Base-by-base conservation (phyloP, 2,888 invertebrate species). In the Microdon myrmicae region DNA sequence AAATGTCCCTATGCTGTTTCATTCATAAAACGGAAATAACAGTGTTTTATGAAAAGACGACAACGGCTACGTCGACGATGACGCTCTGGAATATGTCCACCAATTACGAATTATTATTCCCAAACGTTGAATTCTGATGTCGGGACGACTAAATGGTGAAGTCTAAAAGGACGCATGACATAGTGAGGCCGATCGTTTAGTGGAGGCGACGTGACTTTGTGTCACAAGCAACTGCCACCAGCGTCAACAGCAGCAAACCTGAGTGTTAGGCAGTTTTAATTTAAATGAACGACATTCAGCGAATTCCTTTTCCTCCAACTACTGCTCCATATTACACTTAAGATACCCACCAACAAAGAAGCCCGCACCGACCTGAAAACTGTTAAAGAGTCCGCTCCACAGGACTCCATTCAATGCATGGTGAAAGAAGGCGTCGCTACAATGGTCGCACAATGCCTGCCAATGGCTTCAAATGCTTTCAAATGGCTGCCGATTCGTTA, bases 21-120 rank as follows among this genome's bases (percentile, higher is more conserved):
- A 64, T 64, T 58, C 64, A 58, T 51, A 56, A 64, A 64, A 64
- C 51, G 58, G 58, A 64, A 58, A 64, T 64, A 51, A 64, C 45
- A 58, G 51, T 58, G 45, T 58, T 64, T 64, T 47, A 39, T 47
- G 51, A 58, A 41, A 45, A n/a, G n/a, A n/a, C n/a, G n/a, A n/a
- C n/a, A n/a, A n/a, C n/a, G n/a, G n/a, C n/a, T n/a, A n/a, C n/a
- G n/a, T n/a, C n/a, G n/a, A n/a, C n/a, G 51, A 47, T 39, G 39
- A 56, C 47, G 38, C 37, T 14, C 41, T 51, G 37, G 58, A 64
- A 51, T 64, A 47, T 64, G 51, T 58, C 58, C 58, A 41, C 58
- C 58, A 64, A 58, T 64, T 58, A 56, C 56, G 51, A 56, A 64
- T 64, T 58, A 64, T 64, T 64, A 64, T 64, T 51, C 51, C 45